Evolutionary conservation across 2,113 vertebrate genomes (phyloP), one percentile per base, ranked within the genome.

Genomic region (Rallus limicola): DNA sequence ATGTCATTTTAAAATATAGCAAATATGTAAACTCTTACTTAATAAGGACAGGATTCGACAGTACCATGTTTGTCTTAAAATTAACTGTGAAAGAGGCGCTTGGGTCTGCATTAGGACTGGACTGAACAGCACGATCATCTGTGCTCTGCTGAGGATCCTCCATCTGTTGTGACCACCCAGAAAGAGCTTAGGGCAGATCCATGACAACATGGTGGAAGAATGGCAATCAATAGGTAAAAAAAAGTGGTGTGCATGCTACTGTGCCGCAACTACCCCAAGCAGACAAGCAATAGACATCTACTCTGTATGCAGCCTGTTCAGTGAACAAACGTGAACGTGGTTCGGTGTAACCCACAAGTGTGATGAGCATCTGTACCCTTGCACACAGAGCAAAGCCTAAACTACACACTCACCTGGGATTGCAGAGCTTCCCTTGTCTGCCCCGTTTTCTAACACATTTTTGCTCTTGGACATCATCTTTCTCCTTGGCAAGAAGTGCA

Each of bases 1-100:
- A 94, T 93, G 94, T 92, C 95, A 93, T 97, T 94, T 91, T 40
- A 90, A 95, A 97, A 96, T 86, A 94, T 62, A 79, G 68, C 88
- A 91, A 83, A 75, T 93, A 88, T 56, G 79, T 83, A 92, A 87
- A 84, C 82, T 76, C 48, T 52, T 63, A 40, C 42, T 83, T 86
- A 76, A 28, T 42, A 69, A 82, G 69, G 88, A 42, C 36, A 76
- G 65, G 56, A 72, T 77, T 85, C 91, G 82, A 91, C 76, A 88
- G 50, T 71, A 89, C 48, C 33, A 31, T 18, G 28, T 52, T 82
- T 68, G 88, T 76, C 87, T 91, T 78, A 64, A 75, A 94, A 67
- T 46, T 46, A 18, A 19, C 44, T 46, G 44, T 46, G 44, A 19
- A 19, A 19, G 9, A 46, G 44, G 44, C 44, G 16, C 42, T 44